Base-by-base conservation (phyloP, 2,113 vertebrate genomes). In the Limnothrissa miodon region DNA sequence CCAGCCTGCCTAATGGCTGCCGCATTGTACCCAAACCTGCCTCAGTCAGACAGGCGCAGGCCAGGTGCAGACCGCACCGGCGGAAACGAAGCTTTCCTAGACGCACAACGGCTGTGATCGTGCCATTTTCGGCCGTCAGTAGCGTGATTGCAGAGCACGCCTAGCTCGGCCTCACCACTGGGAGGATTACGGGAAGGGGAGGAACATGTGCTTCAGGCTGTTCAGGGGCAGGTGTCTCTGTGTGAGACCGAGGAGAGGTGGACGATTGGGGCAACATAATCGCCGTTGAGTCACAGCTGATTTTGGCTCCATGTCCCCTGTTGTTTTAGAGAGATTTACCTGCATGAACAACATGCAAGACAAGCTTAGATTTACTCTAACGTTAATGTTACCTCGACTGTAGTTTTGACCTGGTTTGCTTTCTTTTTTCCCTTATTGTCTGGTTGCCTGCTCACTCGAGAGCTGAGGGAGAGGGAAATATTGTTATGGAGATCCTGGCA, bases 181-280 rank as follows among this genome's bases (percentile, higher is more conserved):
- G 33, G 66, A 33, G 66, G 66, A 74, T 74, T 36, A 33, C 17
- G 29, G 8, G 29, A 36, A 36, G 66, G 3, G 36, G 66, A 78
- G 36, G 66, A 78, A 88, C 81, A 62, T 88, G 84, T 70, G 9
- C 42, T 80, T 51, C 81, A 62, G 80, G 82, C 83, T 81, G 51
- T 86, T 79, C 79, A 45, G 78, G 85, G 82, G 51, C 21, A 83
- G n/a, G 66, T 74, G 66, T 74, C 29, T 33, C 29, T 5, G 29
- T 15, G 29, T 5, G 10, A 74, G 66, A 5, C 10, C 10, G 1
- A 21, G 53, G 4, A 21, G 53, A 4, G 53, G 21, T 56, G 53
- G 23, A 8, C n/a, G 25, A 9, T 6, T 11, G 29, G 66, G 29
- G 25, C 66, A 74, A 0, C 5, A 7, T 62, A 62, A 62, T 62